Evolutionary conservation across 2,113 vertebrate genomes (phyloP), one percentile per base, ranked within the genome.

Genomic region (Ammodytes dubius): DNA sequence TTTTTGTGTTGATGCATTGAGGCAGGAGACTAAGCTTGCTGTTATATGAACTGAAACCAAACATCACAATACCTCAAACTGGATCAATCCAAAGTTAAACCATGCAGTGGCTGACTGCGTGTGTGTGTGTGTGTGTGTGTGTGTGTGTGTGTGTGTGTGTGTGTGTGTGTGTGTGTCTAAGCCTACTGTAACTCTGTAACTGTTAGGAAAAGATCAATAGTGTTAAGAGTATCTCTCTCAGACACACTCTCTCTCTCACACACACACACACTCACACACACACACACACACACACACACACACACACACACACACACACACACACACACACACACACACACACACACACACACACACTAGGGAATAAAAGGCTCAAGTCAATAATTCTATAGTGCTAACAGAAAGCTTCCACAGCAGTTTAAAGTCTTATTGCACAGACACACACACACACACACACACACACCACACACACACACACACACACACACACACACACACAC

Each of bases 391-490:
- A 64, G 78, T 60, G 77, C 66, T 81, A 87, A 90, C 84, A 84
- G 88, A 89, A 87, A 70, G 69, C 84, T 93, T 91, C 84, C 90
- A 81, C 68, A 80, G 85, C 83, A 79, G 74, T 85, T 90, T 86
- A 87, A 88, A 87, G 77, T 59, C 73, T 81, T 87, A 81, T 72
- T 74, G 64, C 77, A 19, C 70, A 61, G 47, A 39, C 39, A 2
- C 4, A 47, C 68, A 47, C n/a, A 66, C 64, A 64, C 74, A 69
- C 49, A 67, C 47, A n/a, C 61, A 37, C 5, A 35, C 57, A 61
- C 42, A 43, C 61, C 54, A 39, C 39, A 1, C 4, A 47, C 68
- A 47, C n/a, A 66, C 64, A 64, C 74, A 69, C 49, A 67, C 47
- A n/a, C 61, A 37, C 5, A 43, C 57, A 61, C 27, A 27, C 27